Conservation (phyloP, 1,140 invertebrate species). For the Ganaspis sp. region DNA sequence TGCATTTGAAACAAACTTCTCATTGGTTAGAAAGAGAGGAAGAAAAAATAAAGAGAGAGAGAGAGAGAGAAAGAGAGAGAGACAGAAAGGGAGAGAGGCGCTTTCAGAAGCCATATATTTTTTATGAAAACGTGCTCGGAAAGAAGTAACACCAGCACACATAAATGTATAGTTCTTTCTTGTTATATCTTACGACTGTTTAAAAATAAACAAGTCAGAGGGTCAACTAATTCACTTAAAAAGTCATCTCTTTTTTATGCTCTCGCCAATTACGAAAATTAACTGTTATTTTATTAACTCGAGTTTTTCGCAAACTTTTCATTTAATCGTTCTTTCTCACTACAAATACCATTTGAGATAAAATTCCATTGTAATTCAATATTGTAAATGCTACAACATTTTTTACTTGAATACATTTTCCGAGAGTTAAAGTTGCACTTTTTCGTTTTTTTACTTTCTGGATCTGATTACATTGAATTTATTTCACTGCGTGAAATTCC, state of each 20-base stretch:
- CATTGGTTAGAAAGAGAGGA: not conserved
- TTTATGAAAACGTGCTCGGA: constrained; percentile 28
- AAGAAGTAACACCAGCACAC: constrained; percentile 22
- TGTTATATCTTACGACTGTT: not conserved
- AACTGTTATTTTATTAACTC: not conserved
- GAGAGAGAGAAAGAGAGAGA: not conserved
- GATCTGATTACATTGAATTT: not conserved
- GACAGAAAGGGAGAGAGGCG: not conserved
- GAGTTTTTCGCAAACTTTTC: not conserved
- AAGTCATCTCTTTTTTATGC: not conserved
- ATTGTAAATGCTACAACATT: not conserved
- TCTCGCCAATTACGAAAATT: not conserved
- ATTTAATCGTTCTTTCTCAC: not conserved
- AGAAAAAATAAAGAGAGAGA: not conserved
- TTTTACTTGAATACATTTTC: not conserved
- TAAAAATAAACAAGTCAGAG: not conserved
- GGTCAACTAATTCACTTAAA: not conserved
- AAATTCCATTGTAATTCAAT: not conserved
- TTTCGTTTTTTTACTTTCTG: not conserved
- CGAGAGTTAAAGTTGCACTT: not conserved
- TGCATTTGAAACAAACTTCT: constrained; percentile 9
- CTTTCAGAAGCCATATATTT: constrained; percentile 15
- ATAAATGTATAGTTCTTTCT: not conserved
- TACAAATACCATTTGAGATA: not conserved
- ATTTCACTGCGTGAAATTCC: constrained; percentile 2